Evolutionary conservation across 2,888 invertebrate species (phyloP).

Genomic region (Drosophila helvetica): DNA sequence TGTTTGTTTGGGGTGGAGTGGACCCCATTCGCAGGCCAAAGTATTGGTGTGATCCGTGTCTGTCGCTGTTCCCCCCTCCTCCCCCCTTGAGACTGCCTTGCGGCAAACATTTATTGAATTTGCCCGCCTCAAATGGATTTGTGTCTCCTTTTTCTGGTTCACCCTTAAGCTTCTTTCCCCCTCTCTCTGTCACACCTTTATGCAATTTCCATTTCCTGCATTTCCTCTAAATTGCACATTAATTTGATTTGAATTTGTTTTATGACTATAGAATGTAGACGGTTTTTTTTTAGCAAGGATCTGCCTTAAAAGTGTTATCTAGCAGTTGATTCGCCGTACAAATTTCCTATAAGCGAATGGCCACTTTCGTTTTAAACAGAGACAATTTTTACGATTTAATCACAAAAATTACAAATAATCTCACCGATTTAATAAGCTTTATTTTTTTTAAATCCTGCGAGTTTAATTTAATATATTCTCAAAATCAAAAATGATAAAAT

Average conservation of each 20-base stretch:
- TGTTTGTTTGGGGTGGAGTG: slow-evolving; percentile 19
- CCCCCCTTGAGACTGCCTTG: slow-evolving; percentile 28
- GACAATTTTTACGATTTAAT: too few species aligned
- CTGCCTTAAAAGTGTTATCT: background rate
- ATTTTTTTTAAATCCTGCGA: too few species aligned
- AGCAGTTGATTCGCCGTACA: too few species aligned
- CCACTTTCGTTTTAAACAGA: too few species aligned
- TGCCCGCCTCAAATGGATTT: slow-evolving; percentile 41
- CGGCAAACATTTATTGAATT: slow-evolving; percentile 67
- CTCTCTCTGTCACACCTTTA: background rate
- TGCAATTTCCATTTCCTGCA: slow-evolving; percentile 2
- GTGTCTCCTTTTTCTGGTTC: slow-evolving; percentile 18
- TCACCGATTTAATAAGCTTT: too few species aligned
- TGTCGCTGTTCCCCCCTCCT: background rate
- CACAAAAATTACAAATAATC: too few species aligned
- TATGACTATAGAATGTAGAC: slow-evolving; percentile 54
- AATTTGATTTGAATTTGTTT: slow-evolving; percentile 72
- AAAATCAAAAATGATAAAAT: too few species aligned
- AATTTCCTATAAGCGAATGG: too few species aligned
- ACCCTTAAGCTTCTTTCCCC: background rate
- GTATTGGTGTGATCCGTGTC: background rate
- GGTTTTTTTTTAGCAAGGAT: slow-evolving; percentile 5
- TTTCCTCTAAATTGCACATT: slow-evolving; percentile 66
- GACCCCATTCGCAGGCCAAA: slow-evolving; percentile 5
- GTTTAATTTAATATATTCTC: too few species aligned